phyloP scores from a whole-genome alignment of 2,888 invertebrate genomes.

The Nemurella pictetii region DNA sequence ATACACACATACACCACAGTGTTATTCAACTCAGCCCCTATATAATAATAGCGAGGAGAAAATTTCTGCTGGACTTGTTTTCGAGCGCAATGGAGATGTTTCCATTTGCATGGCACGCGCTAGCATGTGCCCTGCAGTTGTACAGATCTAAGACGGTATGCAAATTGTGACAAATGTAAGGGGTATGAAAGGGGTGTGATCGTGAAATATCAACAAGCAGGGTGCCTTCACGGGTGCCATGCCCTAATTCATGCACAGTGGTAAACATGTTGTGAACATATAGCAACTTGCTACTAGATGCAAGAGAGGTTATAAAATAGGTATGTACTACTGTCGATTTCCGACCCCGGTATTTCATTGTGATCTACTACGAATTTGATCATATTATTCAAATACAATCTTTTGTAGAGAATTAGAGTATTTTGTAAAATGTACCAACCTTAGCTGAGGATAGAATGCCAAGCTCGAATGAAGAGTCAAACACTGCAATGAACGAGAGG shows the following conservation, averaged over 20 bases:
- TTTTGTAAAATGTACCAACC: slow-evolving; percentile 37
- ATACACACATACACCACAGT: background rate
- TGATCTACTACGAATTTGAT: background rate
- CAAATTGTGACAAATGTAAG: slow-evolving; percentile 13
- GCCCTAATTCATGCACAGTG: background rate
- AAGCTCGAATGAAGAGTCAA: slow-evolving; percentile 41
- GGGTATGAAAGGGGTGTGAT: slow-evolving; percentile 10
- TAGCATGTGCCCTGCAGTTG: background rate
- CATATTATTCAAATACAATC: slow-evolving; percentile 3
- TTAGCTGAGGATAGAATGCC: slow-evolving; percentile 40
- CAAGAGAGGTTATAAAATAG: background rate
- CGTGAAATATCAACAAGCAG: background rate
- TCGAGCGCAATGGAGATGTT: background rate
- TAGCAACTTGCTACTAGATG: background rate
- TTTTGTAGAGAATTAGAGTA: background rate
- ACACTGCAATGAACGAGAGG: slow-evolving; percentile 40
- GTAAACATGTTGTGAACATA: background rate
- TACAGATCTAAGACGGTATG: slow-evolving; percentile 3
- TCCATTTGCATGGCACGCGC: slow-evolving; percentile 31
- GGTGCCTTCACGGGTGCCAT: background rate
- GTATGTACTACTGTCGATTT: slow-evolving; percentile 4
- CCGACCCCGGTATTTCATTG: slow-evolving; percentile 34
- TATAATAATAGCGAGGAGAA: slow-evolving; percentile 10
- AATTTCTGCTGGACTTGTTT: background rate
- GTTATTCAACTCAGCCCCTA: background rate